Evolutionary conservation across 64 coral and sea anemone species (phyloP), one percentile per base, ranked within the genome.

Genomic region (Montipora cactus): DNA sequence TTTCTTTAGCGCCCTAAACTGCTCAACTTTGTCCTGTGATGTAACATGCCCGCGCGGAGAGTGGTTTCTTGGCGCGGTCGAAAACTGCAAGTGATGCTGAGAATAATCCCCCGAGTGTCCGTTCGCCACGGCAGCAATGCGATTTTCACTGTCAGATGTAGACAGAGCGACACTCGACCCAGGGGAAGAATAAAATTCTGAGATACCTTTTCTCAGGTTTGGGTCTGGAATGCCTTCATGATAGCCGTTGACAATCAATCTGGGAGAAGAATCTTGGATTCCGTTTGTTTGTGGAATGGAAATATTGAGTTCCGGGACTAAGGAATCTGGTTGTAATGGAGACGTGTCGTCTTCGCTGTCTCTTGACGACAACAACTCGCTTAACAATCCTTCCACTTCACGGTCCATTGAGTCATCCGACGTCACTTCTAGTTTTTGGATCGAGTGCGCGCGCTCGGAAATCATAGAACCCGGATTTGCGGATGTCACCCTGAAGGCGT

Each of bases 321-420:
- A 20, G 20, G 52, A 78, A 61, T 53, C 72, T 3, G 12, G 80
- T 25, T 75, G 61, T 50, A 71, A 20, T 8, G 46, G 62, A 9
- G 44, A 76, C 7, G 79, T 76, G n/a, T 90, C 46, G 45, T 86
- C 61, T 68, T 47, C 47, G 13, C 69, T 66, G 59, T 50, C 15
- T 61, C 73, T 66, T 23, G 45, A 64, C 45, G 89, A 59, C 79
- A 44, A 44, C 81, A 92, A 8, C 8, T 97, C 95, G 47, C 85
- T 62, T 2, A 97, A 68, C 22, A 97, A 87, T 13, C 84, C 90
- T n/a, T 90, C 96, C 44, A 98, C 96, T 25, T 98, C 96, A 45
- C 83, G 89, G 74, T 98, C 96, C 28, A 98, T 51, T 44, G 93
- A 94, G 28, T 98, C 96, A 84, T 95, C 93, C 11, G 96, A 95